Conservation (phyloP, 2,888 invertebrate genomes). For the Caenorhabditis imperialis region DNA sequence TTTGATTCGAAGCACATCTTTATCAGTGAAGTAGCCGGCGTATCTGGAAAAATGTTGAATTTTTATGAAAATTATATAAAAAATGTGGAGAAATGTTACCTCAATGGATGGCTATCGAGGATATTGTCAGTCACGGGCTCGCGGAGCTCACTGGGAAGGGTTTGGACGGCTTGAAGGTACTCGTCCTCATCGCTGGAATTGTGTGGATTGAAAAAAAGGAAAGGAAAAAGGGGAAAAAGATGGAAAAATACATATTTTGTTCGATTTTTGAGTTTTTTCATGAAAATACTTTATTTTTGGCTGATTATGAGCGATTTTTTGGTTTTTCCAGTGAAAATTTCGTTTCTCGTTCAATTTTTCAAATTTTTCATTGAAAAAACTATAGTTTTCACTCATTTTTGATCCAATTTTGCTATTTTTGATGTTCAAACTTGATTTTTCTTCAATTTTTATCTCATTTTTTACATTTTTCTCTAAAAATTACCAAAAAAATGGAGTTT, state of each 20-base stretch:
- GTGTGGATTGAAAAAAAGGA: no score
- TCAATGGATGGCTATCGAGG: constrained; percentile 35
- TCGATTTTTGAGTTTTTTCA: no score
- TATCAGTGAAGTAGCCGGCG: constrained; percentile 38
- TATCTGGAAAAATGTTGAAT: constrained; percentile 15
- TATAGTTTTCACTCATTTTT: no score
- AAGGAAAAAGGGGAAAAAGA: no score
- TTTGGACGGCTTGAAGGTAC: constrained; percentile 18
- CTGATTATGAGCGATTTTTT: no score
- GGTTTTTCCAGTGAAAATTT: not conserved
- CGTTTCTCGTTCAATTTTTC: not conserved
- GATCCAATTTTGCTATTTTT: no score
- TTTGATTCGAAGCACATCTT: constrained; percentile 35
- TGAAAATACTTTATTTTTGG: no score
- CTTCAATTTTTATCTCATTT: no score
- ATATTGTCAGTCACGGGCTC: constrained; percentile 16
- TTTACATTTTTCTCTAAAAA: no score
- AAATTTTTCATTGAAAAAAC: not conserved
- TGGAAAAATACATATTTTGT: no score
- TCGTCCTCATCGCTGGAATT: constrained; percentile 53
- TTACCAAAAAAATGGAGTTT: no score
- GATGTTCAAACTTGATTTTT: no score
- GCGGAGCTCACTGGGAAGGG: constrained; percentile 4
- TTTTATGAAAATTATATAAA: not conserved
- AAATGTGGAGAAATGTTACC: constrained; percentile 3